Percentiles rank a stretch among this genome's conserved stretches.
Conservation (phyloP, 2,888 invertebrate species). For the Aporophyla lueneburgensis region DNA sequence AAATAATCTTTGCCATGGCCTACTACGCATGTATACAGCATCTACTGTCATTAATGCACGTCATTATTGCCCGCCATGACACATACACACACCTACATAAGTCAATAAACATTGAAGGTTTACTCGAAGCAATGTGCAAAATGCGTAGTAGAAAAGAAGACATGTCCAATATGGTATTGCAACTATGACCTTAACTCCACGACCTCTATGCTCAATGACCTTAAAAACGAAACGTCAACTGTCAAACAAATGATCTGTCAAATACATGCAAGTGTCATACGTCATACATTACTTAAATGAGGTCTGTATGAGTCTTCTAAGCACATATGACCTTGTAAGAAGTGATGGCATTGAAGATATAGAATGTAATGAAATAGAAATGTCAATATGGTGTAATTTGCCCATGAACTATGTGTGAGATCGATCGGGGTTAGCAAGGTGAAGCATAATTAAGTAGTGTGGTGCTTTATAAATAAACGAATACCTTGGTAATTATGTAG, state of each 20-base stretch:
- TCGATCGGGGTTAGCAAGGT: slow-evolving; percentile 26
- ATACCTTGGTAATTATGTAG: background rate
- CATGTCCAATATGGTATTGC: slow-evolving; percentile 16
- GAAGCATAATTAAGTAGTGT: slow-evolving; percentile 6
- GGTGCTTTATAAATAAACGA: background rate
- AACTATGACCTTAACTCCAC: slow-evolving; percentile 43
- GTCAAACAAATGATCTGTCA: slow-evolving; percentile 32
- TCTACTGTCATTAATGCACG: slow-evolving; percentile 10
- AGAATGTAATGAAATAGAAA: slow-evolving; percentile 34
- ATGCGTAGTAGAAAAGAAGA: slow-evolving; percentile 13
- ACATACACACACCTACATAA: background rate
- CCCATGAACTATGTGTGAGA: slow-evolving; percentile 33
- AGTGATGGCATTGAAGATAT: slow-evolving; percentile 46
- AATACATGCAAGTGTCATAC: slow-evolving; percentile 1
- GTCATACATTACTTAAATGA: slow-evolving; percentile 4
- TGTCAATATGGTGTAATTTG: slow-evolving; percentile 44
- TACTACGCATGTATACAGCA: background rate
- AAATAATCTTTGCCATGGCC: slow-evolving; percentile 32
- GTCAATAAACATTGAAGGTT: background rate
- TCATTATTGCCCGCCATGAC: slow-evolving; percentile 8
- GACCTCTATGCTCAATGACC: slow-evolving; percentile 23
- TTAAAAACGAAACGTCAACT: slow-evolving; percentile 9
- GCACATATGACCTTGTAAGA: slow-evolving; percentile 35
- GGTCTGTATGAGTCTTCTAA: background rate
- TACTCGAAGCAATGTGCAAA: background rate